Base-by-base conservation (phyloP, 2,113 vertebrate species). In the Elachura formosa region DNA sequence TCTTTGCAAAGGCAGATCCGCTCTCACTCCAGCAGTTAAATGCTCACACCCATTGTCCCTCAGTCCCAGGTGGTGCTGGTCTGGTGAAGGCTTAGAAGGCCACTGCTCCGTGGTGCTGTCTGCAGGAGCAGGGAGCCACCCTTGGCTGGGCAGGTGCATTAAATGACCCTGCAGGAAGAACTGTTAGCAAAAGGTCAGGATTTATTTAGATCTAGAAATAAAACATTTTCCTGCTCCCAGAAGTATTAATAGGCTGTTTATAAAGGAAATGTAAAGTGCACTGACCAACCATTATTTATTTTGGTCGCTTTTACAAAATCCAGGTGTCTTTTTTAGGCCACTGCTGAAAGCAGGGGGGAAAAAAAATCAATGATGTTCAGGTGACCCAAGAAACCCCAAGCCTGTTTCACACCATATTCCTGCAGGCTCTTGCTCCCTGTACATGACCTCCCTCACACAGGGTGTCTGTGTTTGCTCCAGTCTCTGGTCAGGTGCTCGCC, bases 391-490 rank as follows among this genome's bases (percentile, higher is more conserved):
- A 59, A 79, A 36, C 25, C 38, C 41, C 5, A 12, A 34, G 15
- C 4, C 23, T 59, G 23, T 29, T 89, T 55, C 78, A 76, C 1
- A 1, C 16, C 46, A 11, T 1, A 3, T 43, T 88, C n/a, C 59
- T 59, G 20, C 64, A 74, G 29, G 28, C 2, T 76, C 5, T 45
- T 66, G 9, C 9, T 68, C 38, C 24, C 20, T 0, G 0, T 58
- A 14, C 0, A 0, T 43, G 55, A 25, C 59, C 26, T 90, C 15
- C 9, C 51, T 76, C 4, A 0, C 62, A 52, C 0, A 0, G 2
- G 31, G 15, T 20, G 7, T 38, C 25, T 0, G 0, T 3, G 2
- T 62, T 62, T 46, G 59, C 61, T 58, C 33, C 1, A 6, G 34
- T 59, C 33, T 20, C 51, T 2, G 29, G 19, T n/a, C 0, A 10